Conservation (phyloP, 2,888 invertebrate species). For the Disparrhopalites patrizii region DNA sequence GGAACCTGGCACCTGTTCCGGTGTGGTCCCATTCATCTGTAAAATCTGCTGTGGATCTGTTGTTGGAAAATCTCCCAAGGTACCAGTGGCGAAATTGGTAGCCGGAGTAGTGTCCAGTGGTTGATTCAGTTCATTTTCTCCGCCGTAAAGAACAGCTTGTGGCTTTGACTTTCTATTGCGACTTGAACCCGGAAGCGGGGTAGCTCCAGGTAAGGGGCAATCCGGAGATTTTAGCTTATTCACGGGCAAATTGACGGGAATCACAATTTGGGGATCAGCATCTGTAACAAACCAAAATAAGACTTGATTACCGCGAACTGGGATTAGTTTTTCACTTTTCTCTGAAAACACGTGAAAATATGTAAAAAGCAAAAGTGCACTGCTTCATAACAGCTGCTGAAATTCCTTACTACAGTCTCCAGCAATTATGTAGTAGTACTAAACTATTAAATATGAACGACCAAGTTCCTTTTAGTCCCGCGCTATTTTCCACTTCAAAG, state of each 20-base stretch:
- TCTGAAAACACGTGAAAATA: too few species aligned
- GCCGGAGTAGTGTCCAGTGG: too few species aligned
- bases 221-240: slow-evolving; percentile 37
- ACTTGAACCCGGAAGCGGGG: slow-evolving; percentile 8
- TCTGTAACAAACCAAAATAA: too few species aligned
- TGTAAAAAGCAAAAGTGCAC: too few species aligned
- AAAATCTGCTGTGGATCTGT: not conserved
- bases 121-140: slow-evolving; percentile 10
- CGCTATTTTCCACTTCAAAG: too few species aligned
- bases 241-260: slow-evolving; percentile 40
- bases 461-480: too few species aligned
- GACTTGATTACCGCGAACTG: too few species aligned
- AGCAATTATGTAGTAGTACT: too few species aligned
- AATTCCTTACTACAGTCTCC: too few species aligned
- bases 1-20: not conserved
- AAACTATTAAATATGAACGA: too few species aligned
- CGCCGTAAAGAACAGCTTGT: slow-evolving; percentile 25
- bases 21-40: not conserved
- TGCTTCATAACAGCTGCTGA: too few species aligned
- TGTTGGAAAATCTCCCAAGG: not conserved
- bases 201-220: slow-evolving; percentile 41
- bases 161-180: slow-evolving; percentile 40
- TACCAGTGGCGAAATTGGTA: not conserved
- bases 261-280: slow-evolving; percentile 31
- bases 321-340: too few species aligned